Evolutionary conservation across 1,140 invertebrate species (phyloP), one percentile per base, ranked within the genome.

Genomic region (Drosophila azteca): DNA sequence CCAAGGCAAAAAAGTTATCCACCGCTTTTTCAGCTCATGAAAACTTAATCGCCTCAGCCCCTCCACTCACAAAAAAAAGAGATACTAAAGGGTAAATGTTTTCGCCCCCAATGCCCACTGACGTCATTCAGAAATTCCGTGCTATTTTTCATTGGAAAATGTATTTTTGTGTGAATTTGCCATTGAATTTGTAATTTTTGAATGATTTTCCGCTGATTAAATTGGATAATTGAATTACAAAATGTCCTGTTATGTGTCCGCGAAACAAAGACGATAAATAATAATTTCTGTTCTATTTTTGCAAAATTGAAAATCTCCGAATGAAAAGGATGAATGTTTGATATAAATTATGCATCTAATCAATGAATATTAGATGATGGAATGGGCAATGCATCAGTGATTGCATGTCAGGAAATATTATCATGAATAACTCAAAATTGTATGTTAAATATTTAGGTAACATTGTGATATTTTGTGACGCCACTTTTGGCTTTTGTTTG

Each of bases 21-120:
- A 1, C 35, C 11, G 11, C 35, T 39, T 39, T 50, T 43, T 29
- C 20, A 41, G 64, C 24, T 51, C 65, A 66, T 66, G 64, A 66
- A 66, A 66, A 66, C 35, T 66, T 66, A 65, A 66, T 66, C 64
- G 46, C n/a, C 17, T 7, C 65, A 26, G 20, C 35, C 26, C 13
- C 43, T 20, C 2, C 7, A 9, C 24, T 26, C 5, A 0, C 24
- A 9, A 65, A 43, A 59, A 59, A 52, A 53, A 59, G 17, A 22
- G 5, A 31, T 29, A 20, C 31, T 20, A 15, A 44, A 65, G 44
- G 13, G 31, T 39, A 22, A 66, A 31, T 44, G 45, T 65, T 35
- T 51, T 46, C 20, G 60, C 31, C 8, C 29, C 6, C 44, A 41
- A 15, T 63, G 31, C 3, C 59, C 11, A 39, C 35, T 65, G 44